A percentile compares a stretch with the other conserved stretches of the same genome.
These are phyloP conservation scores for Loxodonta africana DNA, from an alignment of 2,113 vertebrate species.

Conservation along the genomic window DNA sequence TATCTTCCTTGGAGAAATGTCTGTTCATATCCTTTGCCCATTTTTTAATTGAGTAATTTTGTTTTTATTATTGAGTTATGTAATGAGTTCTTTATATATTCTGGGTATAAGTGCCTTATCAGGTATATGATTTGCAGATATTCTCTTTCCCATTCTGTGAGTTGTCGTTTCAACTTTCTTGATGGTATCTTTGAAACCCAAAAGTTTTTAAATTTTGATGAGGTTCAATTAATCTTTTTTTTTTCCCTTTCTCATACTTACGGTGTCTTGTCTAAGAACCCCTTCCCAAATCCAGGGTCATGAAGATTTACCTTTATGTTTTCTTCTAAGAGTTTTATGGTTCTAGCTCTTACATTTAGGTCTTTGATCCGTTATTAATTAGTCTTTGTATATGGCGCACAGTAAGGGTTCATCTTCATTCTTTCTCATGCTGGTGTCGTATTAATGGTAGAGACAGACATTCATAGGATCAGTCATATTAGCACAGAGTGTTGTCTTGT, in stretches of 20 bases:
- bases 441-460: neutral
- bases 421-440: neutral
- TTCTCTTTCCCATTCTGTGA: no score
- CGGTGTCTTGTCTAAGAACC: neutral
- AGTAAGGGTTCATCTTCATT: neutral
- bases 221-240: neutral
- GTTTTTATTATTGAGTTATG: conserved; percentile 2
- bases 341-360: no score
- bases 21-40: neutral
- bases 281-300: neutral
- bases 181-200: no score
- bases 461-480: neutral
- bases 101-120: neutral
- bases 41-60: conserved; percentile 18
- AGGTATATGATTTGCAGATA: neutral
- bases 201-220: neutral
- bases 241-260: neutral
- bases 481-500: neutral
- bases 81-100: neutral
- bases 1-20: no score
- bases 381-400: no score
- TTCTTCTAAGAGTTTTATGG: no score
- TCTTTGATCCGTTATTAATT: no score
- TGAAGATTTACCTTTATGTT: neutral
- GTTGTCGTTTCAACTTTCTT: no score